Evolutionary conservation across 2,113 vertebrate species (phyloP), one percentile per base, ranked within the genome.

Genomic region (Syrrhaptes paradoxus): DNA sequence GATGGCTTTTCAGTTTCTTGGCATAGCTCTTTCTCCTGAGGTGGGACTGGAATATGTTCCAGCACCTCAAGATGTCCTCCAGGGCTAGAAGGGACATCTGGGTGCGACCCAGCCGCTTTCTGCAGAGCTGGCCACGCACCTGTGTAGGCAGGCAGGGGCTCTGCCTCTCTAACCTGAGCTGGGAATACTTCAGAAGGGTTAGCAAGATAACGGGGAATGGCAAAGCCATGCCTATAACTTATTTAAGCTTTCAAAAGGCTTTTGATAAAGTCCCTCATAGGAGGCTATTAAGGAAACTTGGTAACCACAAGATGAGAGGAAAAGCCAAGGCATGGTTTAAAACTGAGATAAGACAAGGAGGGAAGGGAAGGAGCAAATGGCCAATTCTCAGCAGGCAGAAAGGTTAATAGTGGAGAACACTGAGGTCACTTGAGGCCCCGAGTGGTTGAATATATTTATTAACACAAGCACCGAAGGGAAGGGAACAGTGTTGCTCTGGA

Each of bases 231-330:
- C 57, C 67, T 87, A 80, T 96, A 96, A 96, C 94, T 95, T 96
- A 97, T 97, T 96, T 93, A 92, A 86, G 85, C 91, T 97, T 95
- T 95, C 77, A 86, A 95, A 97, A 96, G 68, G 87, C 91, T 96
- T 97, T 96, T 96, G 96, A 97, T 96, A 92, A 91, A 91, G 85
- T 82, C 87, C 66, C 70, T 93, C 78, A 70, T 68, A 95, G 89
- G 89, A 96, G 85, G 75, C 93, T 94, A 90, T 94, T 96, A 94
- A 96, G 77, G 85, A 96, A 97, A 92, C 89, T 58, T 85, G 95
- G 94, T 95, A 95, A 95, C 96, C 93, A 80, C 57, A 87, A 80
- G 85, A 95, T 87, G 89, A 89, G 89, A 95, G 66, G 73, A 79
- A 91, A 94, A 97, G 77, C 85, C 92, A 92, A 96, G 55, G 65